Base-by-base conservation (phyloP, 2,888 invertebrate genomes). In the Ornithoptera priamus region DNA sequence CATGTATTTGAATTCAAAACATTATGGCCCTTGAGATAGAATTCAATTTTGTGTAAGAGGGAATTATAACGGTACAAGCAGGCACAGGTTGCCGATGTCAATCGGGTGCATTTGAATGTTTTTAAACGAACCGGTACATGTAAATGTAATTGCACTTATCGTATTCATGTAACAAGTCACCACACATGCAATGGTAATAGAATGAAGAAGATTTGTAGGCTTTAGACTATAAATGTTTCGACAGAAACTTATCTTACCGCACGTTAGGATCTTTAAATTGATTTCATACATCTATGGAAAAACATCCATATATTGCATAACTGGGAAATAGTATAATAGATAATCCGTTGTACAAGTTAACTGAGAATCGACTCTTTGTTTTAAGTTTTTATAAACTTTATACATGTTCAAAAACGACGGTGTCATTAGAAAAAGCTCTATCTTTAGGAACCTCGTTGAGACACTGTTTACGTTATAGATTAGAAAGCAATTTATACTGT, bases 51-150 rank as follows among this genome's bases (percentile, higher is more conserved):
- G 60, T 60, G n/a, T 59, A 53, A 56, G 39, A 30, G 39, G 53
- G 39, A 59, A 59, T 20, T 68, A 64, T 71, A 74, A 72, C 72
- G 71, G 74, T 71, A 74, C n/a, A 30, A 30, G 58, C 61, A 62
- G 70, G 75, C 72, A 72, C 59, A 24, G 65, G 60, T 61, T 62
- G 72, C 60, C 71, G 67, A 60, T 75, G 72, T 72, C 71, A 74
- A 73, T 75, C 67, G 64, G 69, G 69, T 67, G 59, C 63, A 60
- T 70, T 67, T 67, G 53, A 58, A 67, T 67, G 62, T 70, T 67
- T 71, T 64, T 56, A 73, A 72, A 71, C 57, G 70, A 75, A 75
- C 74, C 69, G 71, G 75, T 73, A 71, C 17, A 53, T 39, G 58
- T 69, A 62, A 46, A 65, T 61, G 42, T 64, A 62, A 39, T 56